Evolutionary conservation across 1,140 invertebrate species (phyloP), one percentile per base, ranked within the genome.

Genomic region (Pogonognathellus flavescens): DNA sequence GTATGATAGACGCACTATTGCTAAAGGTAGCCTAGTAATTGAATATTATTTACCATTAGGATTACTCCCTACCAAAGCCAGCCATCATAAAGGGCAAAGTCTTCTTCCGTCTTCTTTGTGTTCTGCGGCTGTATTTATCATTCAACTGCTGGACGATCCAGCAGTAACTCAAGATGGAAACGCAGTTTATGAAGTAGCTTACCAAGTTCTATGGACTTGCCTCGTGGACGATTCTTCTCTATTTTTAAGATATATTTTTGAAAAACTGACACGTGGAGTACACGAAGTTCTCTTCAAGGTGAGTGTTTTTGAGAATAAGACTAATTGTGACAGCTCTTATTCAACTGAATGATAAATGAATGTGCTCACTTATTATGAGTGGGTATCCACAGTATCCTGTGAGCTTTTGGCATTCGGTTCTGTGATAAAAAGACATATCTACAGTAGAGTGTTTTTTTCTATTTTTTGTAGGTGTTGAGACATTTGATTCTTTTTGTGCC

Each of bases 41-140:
- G 14, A 50, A 22, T 11, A 52, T 22, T n/a, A 14, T 80, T 31
- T 66, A 41, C 22, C 25, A 25, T 66, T 49, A 60, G 82, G 87
- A 3, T 25, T 88, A 13, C 62, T 88, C n/a, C 55, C 57, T 6
- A 84, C 85, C 11, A 89, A 89, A 76, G 72, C 80, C 31, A 82
- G 66, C 80, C 93, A 96, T 62, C 96, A 97, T 90, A 94, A 96
- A 0, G 97, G 97, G 0, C 96, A 98, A 89, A 96, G 96, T 1
- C 92, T 99, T 31, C 99, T 99, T 91, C 98, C 99, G 3, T 99
- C 98, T 1, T 96, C 96, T 52, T 92, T 99, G 20, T 99, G 98
- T 90, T 96, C 97, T 8, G 96, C 98, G 5, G 97, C 98, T 0
- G 94, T 99, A 85, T 95, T 96, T 90, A 98, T 99, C 82, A 96